These are phyloP conservation scores for Ryuthela nishihirai DNA, from an alignment of 2,888 invertebrate genomes.

Conservation along the genomic window DNA sequence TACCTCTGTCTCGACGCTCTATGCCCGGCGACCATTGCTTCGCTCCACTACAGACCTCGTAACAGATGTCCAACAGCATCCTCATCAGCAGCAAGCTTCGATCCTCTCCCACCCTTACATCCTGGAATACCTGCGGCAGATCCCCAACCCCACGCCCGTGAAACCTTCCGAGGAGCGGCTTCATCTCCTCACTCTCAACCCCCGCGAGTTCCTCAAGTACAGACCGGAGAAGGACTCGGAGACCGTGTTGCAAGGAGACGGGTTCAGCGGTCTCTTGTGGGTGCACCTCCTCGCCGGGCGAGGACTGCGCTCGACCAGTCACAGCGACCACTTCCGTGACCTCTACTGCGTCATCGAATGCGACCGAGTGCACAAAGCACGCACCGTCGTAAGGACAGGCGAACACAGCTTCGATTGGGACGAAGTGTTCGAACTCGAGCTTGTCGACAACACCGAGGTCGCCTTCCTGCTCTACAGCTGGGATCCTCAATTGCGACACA, in stretches of 20 bases:
- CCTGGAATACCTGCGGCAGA: constrained; percentile 35
- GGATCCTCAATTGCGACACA: constrained; percentile 97
- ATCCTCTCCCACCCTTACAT: constrained; percentile 31
- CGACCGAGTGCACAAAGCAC: constrained; percentile 92
- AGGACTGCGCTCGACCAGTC: constrained; percentile 58
- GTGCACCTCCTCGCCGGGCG: constrained; percentile 84
- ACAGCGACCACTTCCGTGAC: constrained; percentile 59
- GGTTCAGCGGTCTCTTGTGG: constrained; percentile 83
- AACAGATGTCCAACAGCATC: constrained; percentile 22
- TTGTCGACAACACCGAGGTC: constrained; percentile 88
- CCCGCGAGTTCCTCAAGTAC: constrained; percentile 78
- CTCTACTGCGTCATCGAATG: constrained; percentile 97
- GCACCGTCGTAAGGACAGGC: constrained; percentile 92
- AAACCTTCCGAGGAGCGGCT: constrained; percentile 40
- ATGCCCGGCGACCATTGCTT: constrained; percentile 22
- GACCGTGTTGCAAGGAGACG: constrained; percentile 50
- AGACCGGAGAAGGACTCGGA: constrained; percentile 37
- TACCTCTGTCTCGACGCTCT: constrained; percentile 29
- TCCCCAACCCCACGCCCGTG: constrained; percentile 42
- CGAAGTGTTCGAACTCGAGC: constrained; percentile 95
- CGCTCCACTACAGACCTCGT: constrained; percentile 25
- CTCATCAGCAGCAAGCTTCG: constrained; percentile 11
- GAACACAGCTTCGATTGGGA: constrained; percentile 97
- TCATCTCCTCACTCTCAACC: constrained; percentile 40
- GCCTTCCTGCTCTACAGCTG: constrained; percentile 97